Evolutionary conservation across 2,113 vertebrate species (phyloP).

Genomic region (Poicephalus meyeri): DNA sequence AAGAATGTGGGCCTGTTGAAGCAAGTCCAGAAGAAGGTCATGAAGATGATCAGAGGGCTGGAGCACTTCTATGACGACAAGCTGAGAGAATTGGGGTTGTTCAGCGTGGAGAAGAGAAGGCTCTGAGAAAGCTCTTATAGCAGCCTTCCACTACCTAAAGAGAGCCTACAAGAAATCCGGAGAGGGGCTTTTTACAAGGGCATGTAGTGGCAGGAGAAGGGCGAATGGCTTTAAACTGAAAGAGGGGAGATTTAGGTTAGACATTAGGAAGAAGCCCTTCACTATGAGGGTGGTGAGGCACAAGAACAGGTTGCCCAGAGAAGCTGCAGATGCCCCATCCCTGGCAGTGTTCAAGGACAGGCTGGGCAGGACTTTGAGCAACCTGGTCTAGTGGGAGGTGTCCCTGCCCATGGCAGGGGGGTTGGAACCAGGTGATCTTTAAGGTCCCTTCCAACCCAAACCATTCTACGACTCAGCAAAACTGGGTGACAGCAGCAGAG

Average conservation of each 20-base stretch:
- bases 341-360: not conserved
- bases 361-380: not conserved
- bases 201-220: not conserved
- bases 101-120: not conserved
- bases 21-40: not conserved
- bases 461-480: not conserved
- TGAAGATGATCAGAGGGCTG: rapidly evolving
- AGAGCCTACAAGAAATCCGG: not conserved
- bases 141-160: not conserved
- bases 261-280: not conserved
- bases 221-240: not conserved
- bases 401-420: not conserved
- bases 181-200: not conserved
- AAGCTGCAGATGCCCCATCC: not conserved
- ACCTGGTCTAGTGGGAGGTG: not conserved
- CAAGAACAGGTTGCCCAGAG: not conserved
- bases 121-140: not conserved
- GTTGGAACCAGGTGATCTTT: not conserved
- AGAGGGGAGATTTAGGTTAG: not conserved
- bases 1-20: not conserved
- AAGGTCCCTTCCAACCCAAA: not conserved
- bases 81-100: not conserved
- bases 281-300: not conserved
- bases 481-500: not conserved
- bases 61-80: not conserved